These are phyloP conservation scores for Xanthia icteritia DNA, from an alignment of 2,888 invertebrate genomes.

Conservation along the genomic window DNA sequence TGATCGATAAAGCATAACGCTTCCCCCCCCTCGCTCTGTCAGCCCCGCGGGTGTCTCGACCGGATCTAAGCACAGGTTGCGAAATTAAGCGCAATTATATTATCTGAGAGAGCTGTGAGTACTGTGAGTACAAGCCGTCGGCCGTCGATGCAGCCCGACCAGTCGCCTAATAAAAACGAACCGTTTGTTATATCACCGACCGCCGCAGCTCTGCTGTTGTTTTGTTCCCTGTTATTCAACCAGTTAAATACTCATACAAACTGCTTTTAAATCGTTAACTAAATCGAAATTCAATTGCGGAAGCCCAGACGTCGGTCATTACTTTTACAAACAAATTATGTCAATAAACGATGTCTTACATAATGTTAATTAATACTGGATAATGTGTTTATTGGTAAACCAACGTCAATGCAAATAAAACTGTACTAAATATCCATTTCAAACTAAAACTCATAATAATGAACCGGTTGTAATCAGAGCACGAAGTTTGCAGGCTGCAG, in stretches of 20 bases:
- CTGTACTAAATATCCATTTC: conserved; percentile 9
- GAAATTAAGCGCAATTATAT: conserved; percentile 29
- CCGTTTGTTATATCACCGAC: conserved; percentile 35
- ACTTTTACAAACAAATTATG: conserved; percentile 22
- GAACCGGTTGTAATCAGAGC: conserved; percentile 36
- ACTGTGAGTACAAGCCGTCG: background rate
- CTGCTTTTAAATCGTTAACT: conserved; percentile 43
- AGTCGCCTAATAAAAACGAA: conserved; percentile 10
- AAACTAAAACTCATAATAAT: conserved; percentile 10
- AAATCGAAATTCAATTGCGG: conserved; percentile 38
- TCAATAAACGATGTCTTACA: conserved; percentile 24
- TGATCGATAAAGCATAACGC: conserved; percentile 22
- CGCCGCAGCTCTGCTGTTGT: conserved; percentile 36
- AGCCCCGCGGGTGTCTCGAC: conserved; percentile 9
- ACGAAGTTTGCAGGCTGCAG: conserved; percentile 27
- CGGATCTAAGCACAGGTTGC: conserved; percentile 39
- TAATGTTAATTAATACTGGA: conserved; percentile 20
- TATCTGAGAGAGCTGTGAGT: background rate
- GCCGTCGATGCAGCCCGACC: background rate
- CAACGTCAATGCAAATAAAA: background rate
- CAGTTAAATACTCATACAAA: conserved; percentile 48
- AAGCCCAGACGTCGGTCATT: conserved; percentile 9
- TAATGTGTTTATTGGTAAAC: background rate
- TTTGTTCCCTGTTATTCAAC: conserved; percentile 60
- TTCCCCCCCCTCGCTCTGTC: background rate